Base-by-base conservation (phyloP, 2,797 vertebrate species). In the Triplophysa bombifrons region DNA sequence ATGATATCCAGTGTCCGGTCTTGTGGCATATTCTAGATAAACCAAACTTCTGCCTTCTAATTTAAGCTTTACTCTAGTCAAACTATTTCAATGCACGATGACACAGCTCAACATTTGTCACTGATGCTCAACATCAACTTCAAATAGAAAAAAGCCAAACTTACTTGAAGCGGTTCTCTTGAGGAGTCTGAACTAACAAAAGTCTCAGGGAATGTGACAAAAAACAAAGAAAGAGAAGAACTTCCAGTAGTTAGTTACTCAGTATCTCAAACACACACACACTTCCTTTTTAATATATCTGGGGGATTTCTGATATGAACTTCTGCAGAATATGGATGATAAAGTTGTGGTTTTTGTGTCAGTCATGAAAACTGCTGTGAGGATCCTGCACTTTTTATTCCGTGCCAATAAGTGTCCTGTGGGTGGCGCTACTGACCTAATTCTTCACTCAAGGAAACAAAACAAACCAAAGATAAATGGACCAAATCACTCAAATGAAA, bases 261-360 rank as follows among this genome's bases (percentile, higher is more conserved):
- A 61, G 38, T 60, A 53, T 56, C 22, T 83, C 19, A 27, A 27
- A 27, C 25, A 75, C 12, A 17, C 19, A 61, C 19, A 79, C 19
- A 86, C 88, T 92, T 93, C 91, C 91, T 90, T 60, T 60, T 83
- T 14, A 76, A 44, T 82, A 89, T 88, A 90, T 91, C 88, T 75
- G 19, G 60, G 44, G 10, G 56, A 51, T 70, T 51, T 63, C 44
- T 74, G 44, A 70, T 66, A 79, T 66, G 60, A 64, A 20, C 8
- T 16, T 79, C 20, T 41, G 48, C 61, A 55, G 30, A 55, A 60
- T 25, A 72, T 50, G 6, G 8, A 79, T 65, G 50, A 70, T 60
- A 79, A 56, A 30, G 16, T 34, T 16, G 34, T 76, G 30, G 46
- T 63, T 64, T 41, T 46, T 53, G 60, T 72, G 69, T 56, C 77